These are phyloP conservation scores for Epizoanthus scotinus DNA, from an alignment of 92 coral and sea anemone species.

Conservation along the genomic window DNA sequence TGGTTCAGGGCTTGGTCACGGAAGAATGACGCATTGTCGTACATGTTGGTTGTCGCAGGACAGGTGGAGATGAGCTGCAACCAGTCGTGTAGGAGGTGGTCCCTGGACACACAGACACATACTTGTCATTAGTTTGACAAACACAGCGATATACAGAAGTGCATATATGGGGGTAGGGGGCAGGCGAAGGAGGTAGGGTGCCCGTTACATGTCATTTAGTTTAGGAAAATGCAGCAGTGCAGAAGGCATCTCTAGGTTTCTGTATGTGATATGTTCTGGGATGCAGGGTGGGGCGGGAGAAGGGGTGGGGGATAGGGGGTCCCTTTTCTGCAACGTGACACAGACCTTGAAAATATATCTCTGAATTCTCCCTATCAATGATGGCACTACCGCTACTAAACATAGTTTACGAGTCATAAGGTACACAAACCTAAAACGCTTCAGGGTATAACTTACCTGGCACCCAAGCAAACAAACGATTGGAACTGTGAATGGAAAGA, in stretches of 20 bases:
- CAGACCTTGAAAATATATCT: no score
- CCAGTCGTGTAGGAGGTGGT: constrained; percentile 94
- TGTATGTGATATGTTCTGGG: no score
- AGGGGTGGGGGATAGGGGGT: no score
- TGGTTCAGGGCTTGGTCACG: constrained; percentile 86
- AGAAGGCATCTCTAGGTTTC: not conserved
- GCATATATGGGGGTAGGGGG: no score
- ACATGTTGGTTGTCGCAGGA: constrained; percentile 97
- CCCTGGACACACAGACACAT: constrained; percentile 56
- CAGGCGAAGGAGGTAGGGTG: not conserved
- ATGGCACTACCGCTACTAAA: no score
- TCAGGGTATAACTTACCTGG: constrained; percentile 55
- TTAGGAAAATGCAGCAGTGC: not conserved
- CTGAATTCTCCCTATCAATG: no score
- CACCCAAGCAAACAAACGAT: constrained; percentile 94
- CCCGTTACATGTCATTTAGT: no score
- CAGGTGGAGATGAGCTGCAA: constrained; percentile 89
- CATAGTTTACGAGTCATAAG: no score
- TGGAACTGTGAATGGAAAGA: constrained; percentile 71
- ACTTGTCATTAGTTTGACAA: not conserved
- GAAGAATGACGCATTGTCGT: constrained; percentile 89
- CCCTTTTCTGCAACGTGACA: no score
- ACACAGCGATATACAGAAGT: no score
- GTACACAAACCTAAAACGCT: not conserved
- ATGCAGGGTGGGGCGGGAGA: no score